Evolutionary conservation across 92 coral and sea anemone species (phyloP), one percentile per base, ranked within the genome.

Genomic region (Anthopleura xanthogrammica): DNA sequence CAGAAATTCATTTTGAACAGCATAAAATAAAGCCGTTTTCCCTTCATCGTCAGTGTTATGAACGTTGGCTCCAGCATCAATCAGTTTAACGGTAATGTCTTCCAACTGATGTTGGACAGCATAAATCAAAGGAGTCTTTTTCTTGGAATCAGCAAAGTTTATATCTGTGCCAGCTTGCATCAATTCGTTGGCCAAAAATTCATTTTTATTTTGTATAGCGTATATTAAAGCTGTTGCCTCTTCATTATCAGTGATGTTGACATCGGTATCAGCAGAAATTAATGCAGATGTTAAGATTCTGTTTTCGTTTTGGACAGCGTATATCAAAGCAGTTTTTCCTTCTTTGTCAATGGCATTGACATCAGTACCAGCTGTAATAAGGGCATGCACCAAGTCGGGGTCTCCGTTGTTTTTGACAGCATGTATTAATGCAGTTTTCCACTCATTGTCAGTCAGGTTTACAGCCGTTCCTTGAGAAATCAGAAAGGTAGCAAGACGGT

Each of bases 301-400:
- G 42, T 66, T 80, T 62, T 29, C 57, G 24, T 17, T 41, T 62
- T 39, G 19, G 36, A 41, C 55, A 40, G 75, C 56, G 41, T 65
- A 65, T 17, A 80, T 65, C 2, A 80, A 43, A 16, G 76, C 83
- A 8, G 83, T 41, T 13, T 17, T 65, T 3, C 13, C 52, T 24
- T 79, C 46, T 12, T 57, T 46, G 22, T 64, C 54, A 40, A 7
- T 65, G 60, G 9, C 46, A 20, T 62, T 80, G 75, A 80, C 76
- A 41, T 80, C 83, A 19, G 83, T 56, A 2, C 83, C 83, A 41
- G 54, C 58, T n/a, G 0, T 41, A 23, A 80, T 62, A 54, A 80
- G 83, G 0, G 55, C 50, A 0, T 16, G 39, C 6, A 43, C 60
- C 8, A 80, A 62, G 24, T 62, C 42, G 7, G 13, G 36, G 1